Evolutionary conservation across 2,888 invertebrate species (phyloP).

Genomic region (Melanostoma mellinum): DNA sequence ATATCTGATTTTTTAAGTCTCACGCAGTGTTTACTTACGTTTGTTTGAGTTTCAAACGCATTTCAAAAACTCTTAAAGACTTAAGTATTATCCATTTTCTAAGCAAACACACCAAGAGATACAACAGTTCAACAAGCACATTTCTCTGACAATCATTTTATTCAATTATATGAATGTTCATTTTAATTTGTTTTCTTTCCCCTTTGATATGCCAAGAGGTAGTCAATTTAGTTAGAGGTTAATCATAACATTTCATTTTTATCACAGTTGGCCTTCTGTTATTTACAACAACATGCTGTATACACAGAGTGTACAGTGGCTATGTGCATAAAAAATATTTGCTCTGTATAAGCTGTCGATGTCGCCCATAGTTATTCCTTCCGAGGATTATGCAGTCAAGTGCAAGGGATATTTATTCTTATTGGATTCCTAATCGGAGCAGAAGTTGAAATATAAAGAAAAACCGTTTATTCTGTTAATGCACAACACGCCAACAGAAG

Average conservation of each 20-base stretch:
- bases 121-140: no score
- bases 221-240: constrained; percentile 62
- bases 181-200: constrained; percentile 63
- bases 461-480: no score
- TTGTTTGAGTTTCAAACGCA: no score
- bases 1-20: no score
- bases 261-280: constrained; percentile 35
- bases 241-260: constrained; percentile 65
- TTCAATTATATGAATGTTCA: constrained; percentile 64
- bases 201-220: constrained; percentile 48
- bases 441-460: constrained; percentile 34
- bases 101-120: no score
- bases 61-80: no score
- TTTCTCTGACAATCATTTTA: constrained; percentile 45
- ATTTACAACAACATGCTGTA: no score
- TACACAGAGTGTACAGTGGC: background rate
- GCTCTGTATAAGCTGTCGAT: constrained; percentile 9
- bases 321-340: constrained; percentile 5
- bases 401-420: constrained; percentile 65
- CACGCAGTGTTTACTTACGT: no score
- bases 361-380: constrained; percentile 2
- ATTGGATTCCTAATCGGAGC: constrained; percentile 67
- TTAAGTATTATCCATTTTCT: no score
- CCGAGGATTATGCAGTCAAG: constrained; percentile 43
- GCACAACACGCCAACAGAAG: no score